phyloP scores from a whole-genome alignment of 2,888 invertebrate species.

The Axea sp. region DNA sequence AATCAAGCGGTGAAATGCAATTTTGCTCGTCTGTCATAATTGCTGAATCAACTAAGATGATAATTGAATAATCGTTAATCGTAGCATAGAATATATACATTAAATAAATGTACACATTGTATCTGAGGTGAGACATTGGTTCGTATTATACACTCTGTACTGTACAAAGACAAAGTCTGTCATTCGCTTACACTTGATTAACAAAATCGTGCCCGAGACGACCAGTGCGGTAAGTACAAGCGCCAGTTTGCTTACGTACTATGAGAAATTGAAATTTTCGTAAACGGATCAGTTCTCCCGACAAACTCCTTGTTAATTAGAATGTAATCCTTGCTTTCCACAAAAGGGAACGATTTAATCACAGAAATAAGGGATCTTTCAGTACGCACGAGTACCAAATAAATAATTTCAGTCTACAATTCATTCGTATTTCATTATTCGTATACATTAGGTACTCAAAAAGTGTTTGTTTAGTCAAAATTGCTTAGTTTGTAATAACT shows the following conservation, averaged over 20 bases:
- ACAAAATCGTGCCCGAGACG: slow-evolving; percentile 60
- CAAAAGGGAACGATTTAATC: slow-evolving; percentile 54
- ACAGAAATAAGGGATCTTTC: slow-evolving; percentile 46
- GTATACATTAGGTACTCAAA: too few relatives aligned
- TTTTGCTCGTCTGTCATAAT: slow-evolving; percentile 28
- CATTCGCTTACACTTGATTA: slow-evolving; percentile 66
- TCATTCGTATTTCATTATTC: slow-evolving; percentile 23
- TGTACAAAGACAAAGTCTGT: slow-evolving; percentile 70
- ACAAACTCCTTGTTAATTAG: slow-evolving; percentile 72
- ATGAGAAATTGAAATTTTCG: slow-evolving; percentile 78
- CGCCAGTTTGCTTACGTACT: slow-evolving; percentile 62
- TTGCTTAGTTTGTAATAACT: too few relatives aligned
- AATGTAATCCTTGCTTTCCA: slow-evolving; percentile 63
- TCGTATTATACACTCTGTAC: slow-evolving; percentile 24
- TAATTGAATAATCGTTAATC: slow-evolving; percentile 58
- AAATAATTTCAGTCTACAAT: slow-evolving; percentile 37
- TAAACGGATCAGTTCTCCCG: slow-evolving; percentile 75
- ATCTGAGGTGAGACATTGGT: slow-evolving; percentile 57
- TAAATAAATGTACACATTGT: slow-evolving; percentile 50
- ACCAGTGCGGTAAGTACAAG: slow-evolving; percentile 55
- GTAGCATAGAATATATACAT: slow-evolving; percentile 35
- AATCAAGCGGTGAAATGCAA: too few relatives aligned
- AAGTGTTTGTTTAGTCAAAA: too few relatives aligned
- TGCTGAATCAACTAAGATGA: slow-evolving; percentile 53
- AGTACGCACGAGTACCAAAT: slow-evolving; percentile 1